A percentile compares a stretch with the other conserved stretches of the same genome.
Conservation (phyloP, 2,888 invertebrate species). For the Papilio demoleus region DNA sequence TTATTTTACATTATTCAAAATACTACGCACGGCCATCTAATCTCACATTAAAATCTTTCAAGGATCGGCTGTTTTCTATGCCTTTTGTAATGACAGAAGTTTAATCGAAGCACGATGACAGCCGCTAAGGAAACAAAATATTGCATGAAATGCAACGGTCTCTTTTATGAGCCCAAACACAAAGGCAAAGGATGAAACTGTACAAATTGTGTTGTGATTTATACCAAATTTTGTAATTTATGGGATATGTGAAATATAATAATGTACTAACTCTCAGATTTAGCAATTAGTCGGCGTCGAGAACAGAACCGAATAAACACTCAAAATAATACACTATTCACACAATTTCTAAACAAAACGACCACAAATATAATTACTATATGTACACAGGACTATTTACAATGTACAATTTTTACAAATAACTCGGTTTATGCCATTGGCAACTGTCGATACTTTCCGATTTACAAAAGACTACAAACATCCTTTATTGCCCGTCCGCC, state of each 20-base stretch:
- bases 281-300: constrained; percentile 84
- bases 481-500: constrained; percentile 82
- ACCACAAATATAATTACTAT: constrained; percentile 88
- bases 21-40: constrained; percentile 55
- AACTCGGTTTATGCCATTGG: constrained; percentile 87
- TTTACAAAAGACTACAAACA: constrained; percentile 81
- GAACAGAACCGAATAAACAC: constrained; percentile 84
- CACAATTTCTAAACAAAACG: constrained; percentile 84
- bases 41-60: constrained; percentile 61
- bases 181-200: constrained; percentile 74
- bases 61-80: constrained; percentile 65
- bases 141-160: constrained; percentile 81
- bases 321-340: constrained; percentile 85
- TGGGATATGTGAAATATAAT: constrained; percentile 65
- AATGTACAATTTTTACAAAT: constrained; percentile 87
- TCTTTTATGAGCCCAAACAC: constrained; percentile 82
- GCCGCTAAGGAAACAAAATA: constrained; percentile 81
- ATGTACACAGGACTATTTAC: constrained; percentile 89
- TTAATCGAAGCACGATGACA: constrained; percentile 77
- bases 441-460: constrained; percentile 85
- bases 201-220: constrained; percentile 54
- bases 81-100: constrained; percentile 74
- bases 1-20: constrained; percentile 67
- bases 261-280: constrained; percentile 75
- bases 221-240: constrained; percentile 56